Base-by-base conservation (phyloP, 2,113 vertebrate genomes). In the Melanostigma gelatinosum region DNA sequence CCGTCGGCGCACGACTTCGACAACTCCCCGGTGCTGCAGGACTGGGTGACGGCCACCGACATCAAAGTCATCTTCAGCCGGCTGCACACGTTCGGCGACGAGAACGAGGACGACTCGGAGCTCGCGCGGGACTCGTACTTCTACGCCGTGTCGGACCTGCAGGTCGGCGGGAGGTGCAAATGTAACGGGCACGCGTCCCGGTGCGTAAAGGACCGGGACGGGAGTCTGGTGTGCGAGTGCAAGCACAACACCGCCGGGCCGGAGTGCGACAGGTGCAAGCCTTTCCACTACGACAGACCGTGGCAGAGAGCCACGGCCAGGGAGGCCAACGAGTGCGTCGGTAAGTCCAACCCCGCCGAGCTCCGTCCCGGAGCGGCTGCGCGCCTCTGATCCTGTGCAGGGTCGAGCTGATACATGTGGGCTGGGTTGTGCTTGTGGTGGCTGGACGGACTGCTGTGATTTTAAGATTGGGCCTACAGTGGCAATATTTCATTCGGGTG, bases 11-110 rank as follows among this genome's bases (percentile, higher is more conserved):
- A 99, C 94, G 98, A 99, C 95, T 99, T 99, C 92, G 98, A 99
- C 95, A 99, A 96, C 94, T 99, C 97, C 24, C 98, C 98, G 1
- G 98, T 99, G 83, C 95, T 99, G 78, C 98, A 99, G 95, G 98
- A 99, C 95, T 99, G 98, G 98, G 98, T 99, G 64, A 99, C 98
- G 4, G 98, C 98, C 94, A 99, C 98, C 3, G 98, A 99, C 90
- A 97, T 99, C 89, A 95, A 96, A 54, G 97, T 99, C 87, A 95
- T 95, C 75, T 98, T 99, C 94, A 97, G 96, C 85, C 96, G 98
- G 78, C 87, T 99, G 88, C 96, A 98, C 93, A 97, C 97, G 8
- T 97, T 98, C 87, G 98, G 97, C 22, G 97, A 97, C 85, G 97
- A 97, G 94, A 97, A 97, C 84, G 97, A 98, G 94, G 98, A 99